Evolutionary conservation across 2,113 vertebrate genomes (phyloP).

Genomic region (Marmota monax): DNA sequence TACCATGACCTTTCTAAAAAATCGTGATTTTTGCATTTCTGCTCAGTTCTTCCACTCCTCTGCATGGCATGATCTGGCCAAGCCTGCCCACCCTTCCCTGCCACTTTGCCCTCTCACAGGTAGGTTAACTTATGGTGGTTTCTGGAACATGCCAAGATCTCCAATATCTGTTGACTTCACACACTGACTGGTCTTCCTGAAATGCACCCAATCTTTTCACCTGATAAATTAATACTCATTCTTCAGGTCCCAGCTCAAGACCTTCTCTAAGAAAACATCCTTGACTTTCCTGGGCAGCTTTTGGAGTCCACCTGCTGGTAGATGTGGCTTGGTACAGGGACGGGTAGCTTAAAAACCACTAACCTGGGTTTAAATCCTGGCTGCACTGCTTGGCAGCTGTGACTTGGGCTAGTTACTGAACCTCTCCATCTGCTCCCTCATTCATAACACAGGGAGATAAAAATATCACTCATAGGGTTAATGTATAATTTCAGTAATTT

Average conservation of each 20-base stretch:
- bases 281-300: background rate
- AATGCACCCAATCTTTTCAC: background rate
- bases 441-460: fast-evolving
- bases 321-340: background rate
- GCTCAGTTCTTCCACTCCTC: background rate
- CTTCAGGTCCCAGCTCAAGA: background rate
- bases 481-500: background rate
- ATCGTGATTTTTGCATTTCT: background rate
- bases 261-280: background rate
- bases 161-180: background rate
- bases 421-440: background rate
- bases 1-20: background rate
- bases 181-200: background rate
- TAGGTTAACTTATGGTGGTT: background rate
- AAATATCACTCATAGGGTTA: background rate
- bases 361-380: background rate
- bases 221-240: background rate
- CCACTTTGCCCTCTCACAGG: background rate
- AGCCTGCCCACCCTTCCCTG: too few species aligned
- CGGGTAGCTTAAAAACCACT: background rate
- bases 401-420: background rate
- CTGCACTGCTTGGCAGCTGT: fast-evolving
- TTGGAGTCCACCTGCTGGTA: background rate
- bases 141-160: background rate
- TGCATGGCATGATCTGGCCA: background rate